Conservation (phyloP, 2,113 vertebrate genomes). For the Pluvialis apricaria region DNA sequence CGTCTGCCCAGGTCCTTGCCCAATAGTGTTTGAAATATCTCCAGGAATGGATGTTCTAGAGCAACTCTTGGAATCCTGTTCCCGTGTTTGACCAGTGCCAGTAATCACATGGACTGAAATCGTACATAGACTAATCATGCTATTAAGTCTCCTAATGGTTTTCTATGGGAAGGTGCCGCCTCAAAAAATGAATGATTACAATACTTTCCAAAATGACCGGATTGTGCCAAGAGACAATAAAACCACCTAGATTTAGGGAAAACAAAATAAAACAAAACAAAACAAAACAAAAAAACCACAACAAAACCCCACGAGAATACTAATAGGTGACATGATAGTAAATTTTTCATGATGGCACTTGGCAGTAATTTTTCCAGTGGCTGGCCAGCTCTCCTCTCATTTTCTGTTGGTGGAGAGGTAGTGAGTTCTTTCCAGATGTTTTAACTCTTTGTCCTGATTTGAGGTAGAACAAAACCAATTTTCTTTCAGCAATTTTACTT, state of each 20-base stretch:
- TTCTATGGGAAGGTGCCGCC: neutral
- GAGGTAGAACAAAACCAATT: neutral
- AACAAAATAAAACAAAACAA: neutral
- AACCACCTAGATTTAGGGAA: neutral
- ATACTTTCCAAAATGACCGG: neutral
- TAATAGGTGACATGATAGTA: neutral
- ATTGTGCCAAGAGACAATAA: neutral
- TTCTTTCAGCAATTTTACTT: neutral
- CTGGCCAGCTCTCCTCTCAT: neutral
- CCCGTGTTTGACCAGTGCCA: neutral
- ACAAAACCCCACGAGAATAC: too few relatives aligned
- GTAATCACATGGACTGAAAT: neutral
- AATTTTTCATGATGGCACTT: neutral
- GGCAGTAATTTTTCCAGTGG: neutral
- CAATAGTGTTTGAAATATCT: neutral
- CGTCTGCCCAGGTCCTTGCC: neutral
- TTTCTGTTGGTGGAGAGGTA: neutral
- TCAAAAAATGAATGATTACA: neutral
- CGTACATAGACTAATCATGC: neutral
- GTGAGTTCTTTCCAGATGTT: neutral
- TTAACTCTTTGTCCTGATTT: neutral
- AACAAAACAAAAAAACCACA: too few relatives aligned
- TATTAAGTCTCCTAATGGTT: neutral
- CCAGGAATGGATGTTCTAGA: neutral
- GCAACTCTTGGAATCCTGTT: neutral